These are phyloP conservation scores for Scolanthus callimorphus DNA, from an alignment of 92 coral and sea anemone species.

Conservation along the genomic window DNA sequence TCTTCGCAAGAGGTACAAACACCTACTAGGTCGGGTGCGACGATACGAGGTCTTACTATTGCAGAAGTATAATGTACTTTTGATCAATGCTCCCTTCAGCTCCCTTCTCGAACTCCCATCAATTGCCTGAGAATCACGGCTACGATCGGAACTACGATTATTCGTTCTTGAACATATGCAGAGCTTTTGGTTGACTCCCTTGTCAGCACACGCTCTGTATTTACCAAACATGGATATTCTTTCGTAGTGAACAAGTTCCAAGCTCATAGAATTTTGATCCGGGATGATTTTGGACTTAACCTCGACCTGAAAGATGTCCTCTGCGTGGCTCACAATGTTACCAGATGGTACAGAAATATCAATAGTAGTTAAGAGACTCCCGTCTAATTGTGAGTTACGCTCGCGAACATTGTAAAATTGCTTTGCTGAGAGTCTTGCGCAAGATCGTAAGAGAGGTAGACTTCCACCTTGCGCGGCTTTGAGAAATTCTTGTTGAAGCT, in stretches of 20 bases:
- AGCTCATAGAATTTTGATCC: conserved; percentile 30
- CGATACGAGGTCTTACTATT: conserved; percentile 1
- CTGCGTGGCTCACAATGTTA: conserved; percentile 46
- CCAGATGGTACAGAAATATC: conserved; percentile 63
- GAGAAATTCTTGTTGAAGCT: conserved; percentile 27
- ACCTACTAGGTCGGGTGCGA: background rate
- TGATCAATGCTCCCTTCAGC: background rate
- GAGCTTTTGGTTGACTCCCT: conserved; percentile 33
- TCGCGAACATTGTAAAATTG: conserved; percentile 58
- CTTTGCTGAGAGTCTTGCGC: conserved; percentile 42
- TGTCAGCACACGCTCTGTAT: conserved; percentile 58
- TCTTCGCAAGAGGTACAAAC: conserved; percentile 29
- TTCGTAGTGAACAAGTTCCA: conserved; percentile 47
- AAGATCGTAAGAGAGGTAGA: conserved; percentile 22
- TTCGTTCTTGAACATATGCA: conserved; percentile 64
- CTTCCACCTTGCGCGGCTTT: background rate
- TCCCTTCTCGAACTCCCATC: background rate
- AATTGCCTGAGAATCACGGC: background rate
- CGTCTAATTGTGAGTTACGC: conserved; percentile 35
- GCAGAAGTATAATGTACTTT: background rate
- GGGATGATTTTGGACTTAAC: conserved; percentile 31
- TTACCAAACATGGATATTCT: conserved; percentile 58
- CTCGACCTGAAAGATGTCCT: conserved; percentile 66
- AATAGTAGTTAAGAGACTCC: conserved; percentile 45
- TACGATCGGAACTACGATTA: no score